These are phyloP conservation scores for Fabriciana adippe DNA, from an alignment of 2,888 invertebrate species.

Conservation along the genomic window DNA sequence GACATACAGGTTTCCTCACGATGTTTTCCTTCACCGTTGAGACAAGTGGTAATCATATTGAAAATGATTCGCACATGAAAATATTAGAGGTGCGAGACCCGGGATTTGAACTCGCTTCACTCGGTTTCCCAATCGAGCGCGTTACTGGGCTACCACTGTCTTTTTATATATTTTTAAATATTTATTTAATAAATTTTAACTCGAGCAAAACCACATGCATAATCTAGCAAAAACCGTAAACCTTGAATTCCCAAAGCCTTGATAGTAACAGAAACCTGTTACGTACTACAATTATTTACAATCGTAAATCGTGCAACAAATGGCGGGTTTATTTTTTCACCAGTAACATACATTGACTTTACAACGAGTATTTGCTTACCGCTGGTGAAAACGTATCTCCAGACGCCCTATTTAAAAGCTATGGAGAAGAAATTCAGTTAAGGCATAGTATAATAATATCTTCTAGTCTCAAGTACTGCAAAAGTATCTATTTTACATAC, in stretches of 20 bases:
- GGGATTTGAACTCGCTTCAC: no score
- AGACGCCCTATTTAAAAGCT: slow-evolving; percentile 52
- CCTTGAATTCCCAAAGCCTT: slow-evolving; percentile 48
- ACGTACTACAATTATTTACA: slow-evolving; percentile 67
- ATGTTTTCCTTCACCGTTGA: no score
- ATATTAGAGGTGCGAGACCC: no score
- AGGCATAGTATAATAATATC: slow-evolving; percentile 8
- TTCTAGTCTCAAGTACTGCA: not conserved
- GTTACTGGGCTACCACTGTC: no score
- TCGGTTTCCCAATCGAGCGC: no score
- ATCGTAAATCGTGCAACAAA: slow-evolving; percentile 65
- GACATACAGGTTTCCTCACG: no score
- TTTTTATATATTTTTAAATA: no score
- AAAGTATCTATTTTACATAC: no score
- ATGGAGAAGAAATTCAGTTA: slow-evolving; percentile 46
- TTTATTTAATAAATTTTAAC: no score
- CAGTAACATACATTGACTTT: slow-evolving; percentile 58
- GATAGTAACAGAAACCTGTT: slow-evolving; percentile 47
- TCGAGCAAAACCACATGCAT: not conserved
- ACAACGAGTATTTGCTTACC: slow-evolving; percentile 48
- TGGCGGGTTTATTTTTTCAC: slow-evolving; percentile 65
- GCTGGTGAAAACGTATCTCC: slow-evolving; percentile 44
- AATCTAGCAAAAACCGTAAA: slow-evolving; percentile 4
- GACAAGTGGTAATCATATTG: no score
- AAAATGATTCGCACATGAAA: no score